Evolutionary conservation across 2,888 invertebrate genomes (phyloP).

Genomic region (Leptinotarsa haldemani): DNA sequence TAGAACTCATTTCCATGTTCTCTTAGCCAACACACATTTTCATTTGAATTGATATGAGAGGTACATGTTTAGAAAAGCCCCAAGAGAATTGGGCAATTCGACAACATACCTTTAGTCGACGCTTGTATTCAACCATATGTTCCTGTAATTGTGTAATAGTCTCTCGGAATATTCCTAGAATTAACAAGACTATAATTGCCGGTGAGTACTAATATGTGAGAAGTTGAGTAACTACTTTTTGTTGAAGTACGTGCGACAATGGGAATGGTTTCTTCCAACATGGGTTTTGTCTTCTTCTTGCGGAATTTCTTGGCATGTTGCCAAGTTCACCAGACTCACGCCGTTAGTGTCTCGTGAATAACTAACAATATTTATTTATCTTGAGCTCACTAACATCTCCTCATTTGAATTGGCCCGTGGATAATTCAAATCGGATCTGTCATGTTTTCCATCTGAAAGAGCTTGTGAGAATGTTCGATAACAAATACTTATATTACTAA

Average conservation of each 20-base stretch:
- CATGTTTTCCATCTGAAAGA: too few relatives aligned
- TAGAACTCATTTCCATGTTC: too few relatives aligned
- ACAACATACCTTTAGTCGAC: neutral
- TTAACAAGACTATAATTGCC: conserved; percentile 36
- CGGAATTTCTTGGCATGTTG: neutral
- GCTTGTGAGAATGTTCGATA: too few relatives aligned
- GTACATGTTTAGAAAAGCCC: neutral
- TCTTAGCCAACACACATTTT: neutral
- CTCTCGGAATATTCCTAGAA: conserved; percentile 32
- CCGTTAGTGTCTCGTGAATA: too few relatives aligned
- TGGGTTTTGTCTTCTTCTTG: neutral
- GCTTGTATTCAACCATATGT: conserved; percentile 27
- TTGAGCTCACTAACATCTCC: too few relatives aligned
- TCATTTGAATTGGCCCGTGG: too few relatives aligned
- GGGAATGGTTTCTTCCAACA: conserved; percentile 3
- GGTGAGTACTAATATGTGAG: conserved; percentile 37
- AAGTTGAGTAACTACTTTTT: conserved; percentile 26
- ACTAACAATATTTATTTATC: too few relatives aligned
- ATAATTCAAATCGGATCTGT: too few relatives aligned
- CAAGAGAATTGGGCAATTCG: neutral
- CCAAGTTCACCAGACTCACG: neutral
- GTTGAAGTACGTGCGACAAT: conserved; percentile 13
- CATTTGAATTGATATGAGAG: neutral
- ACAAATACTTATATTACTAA: too few relatives aligned
- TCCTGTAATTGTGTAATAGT: conserved; percentile 17